Percentiles rank a stretch among this genome's conserved stretches.
These are phyloP conservation scores for Cosmia trapezina DNA, from an alignment of 2,888 invertebrate genomes.

Conservation along the genomic window DNA sequence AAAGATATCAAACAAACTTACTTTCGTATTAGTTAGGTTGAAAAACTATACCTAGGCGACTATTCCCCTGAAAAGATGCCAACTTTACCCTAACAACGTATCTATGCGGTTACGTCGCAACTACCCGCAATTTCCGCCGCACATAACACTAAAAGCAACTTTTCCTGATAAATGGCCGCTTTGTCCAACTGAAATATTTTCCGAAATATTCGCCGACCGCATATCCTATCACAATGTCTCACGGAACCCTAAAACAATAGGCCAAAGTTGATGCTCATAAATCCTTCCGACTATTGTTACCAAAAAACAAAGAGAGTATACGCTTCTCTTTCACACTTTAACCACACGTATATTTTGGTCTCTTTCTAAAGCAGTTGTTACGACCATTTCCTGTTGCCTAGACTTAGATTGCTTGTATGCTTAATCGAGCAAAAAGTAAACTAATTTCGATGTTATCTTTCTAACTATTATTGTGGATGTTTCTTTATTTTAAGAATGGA, in stretches of 20 bases:
- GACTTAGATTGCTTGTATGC: slow-evolving; percentile 61
- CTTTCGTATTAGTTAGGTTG: too few species aligned
- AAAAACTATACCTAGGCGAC: not conserved
- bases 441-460: slow-evolving; percentile 64
- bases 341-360: slow-evolving; percentile 8
- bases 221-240: slow-evolving; percentile 59
- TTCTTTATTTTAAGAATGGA: slow-evolving; percentile 34
- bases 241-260: slow-evolving; percentile 68
- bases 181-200: slow-evolving; percentile 52
- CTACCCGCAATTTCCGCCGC: slow-evolving; percentile 26
- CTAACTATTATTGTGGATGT: slow-evolving; percentile 42
- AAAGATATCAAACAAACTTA: too few species aligned
- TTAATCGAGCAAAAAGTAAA: slow-evolving; percentile 69
- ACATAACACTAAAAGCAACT: slow-evolving; percentile 48
- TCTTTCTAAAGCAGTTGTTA: slow-evolving; percentile 37
- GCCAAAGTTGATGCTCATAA: slow-evolving; percentile 69
- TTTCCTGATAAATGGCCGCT: slow-evolving; percentile 39
- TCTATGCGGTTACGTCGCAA: not conserved
- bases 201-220: slow-evolving; percentile 58
- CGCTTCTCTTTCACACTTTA: slow-evolving; percentile 28
- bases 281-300: slow-evolving; percentile 69
- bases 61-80: not conserved
- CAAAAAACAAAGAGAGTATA: slow-evolving; percentile 68
- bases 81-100: not conserved
- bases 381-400: slow-evolving; percentile 59